Conservation (phyloP, 2,113 vertebrate genomes). For the Gymnobelideus leadbeateri region DNA sequence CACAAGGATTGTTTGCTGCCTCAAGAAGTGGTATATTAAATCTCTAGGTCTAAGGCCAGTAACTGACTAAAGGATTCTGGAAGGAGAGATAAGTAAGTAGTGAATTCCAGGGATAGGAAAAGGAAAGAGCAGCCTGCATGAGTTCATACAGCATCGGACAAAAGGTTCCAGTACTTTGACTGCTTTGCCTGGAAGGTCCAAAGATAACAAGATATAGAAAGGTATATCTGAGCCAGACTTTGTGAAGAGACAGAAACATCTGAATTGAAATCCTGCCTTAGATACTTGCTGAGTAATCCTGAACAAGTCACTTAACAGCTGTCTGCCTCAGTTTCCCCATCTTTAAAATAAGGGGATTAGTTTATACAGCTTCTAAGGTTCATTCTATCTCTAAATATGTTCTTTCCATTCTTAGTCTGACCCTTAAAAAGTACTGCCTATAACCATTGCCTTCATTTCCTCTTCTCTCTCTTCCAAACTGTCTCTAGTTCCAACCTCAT, state of each 20-base stretch:
- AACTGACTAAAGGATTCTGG: neutral
- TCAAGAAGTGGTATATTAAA: neutral
- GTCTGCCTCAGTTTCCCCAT: neutral
- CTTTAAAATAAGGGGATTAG: too few species aligned
- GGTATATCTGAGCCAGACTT: neutral
- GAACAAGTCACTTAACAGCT: neutral
- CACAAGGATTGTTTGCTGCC: neutral
- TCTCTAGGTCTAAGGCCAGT: neutral
- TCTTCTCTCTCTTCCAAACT: too few species aligned
- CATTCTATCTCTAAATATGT: neutral
- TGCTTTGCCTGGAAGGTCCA: neutral
- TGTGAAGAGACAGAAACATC: neutral
- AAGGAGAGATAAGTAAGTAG: neutral
- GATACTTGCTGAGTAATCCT: neutral
- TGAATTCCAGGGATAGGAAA: neutral
- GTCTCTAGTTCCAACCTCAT: too few species aligned
- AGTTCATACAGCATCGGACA: neutral
- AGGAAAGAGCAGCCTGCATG: neutral
- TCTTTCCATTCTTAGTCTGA: neutral
- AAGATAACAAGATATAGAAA: neutral
- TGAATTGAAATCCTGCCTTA: neutral
- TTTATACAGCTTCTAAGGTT: too few species aligned
- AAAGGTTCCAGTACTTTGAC: neutral
- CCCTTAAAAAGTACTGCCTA: neutral
- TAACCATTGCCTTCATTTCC: too few species aligned